These are phyloP conservation scores for Leistus spinibarbis DNA, from an alignment of 2,888 invertebrate species.

Conservation along the genomic window DNA sequence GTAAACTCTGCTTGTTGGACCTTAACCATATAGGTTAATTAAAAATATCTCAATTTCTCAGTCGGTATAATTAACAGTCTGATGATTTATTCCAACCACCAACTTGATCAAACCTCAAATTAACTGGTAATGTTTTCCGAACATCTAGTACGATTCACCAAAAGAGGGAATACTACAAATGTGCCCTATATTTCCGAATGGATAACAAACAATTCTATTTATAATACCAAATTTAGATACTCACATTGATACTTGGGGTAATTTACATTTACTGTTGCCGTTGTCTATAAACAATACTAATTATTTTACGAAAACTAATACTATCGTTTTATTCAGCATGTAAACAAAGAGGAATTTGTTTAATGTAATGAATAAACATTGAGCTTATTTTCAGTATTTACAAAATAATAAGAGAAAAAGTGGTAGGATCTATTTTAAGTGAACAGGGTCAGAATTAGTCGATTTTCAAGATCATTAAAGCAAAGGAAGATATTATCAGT, in stretches of 20 bases:
- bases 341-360: too few species aligned
- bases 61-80: background rate
- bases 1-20: background rate
- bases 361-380: too few species aligned
- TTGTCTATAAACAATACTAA: too few species aligned
- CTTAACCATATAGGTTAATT: constrained; percentile 4
- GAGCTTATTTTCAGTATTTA: too few species aligned
- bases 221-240: too few species aligned
- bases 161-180: background rate
- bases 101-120: background rate
- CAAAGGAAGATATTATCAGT: background rate
- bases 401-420: background rate
- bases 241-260: too few species aligned
- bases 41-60: constrained; percentile 9
- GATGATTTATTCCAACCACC: background rate
- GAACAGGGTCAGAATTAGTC: background rate
- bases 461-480: background rate
- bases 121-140: background rate
- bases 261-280: too few species aligned
- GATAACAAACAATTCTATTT: too few species aligned
- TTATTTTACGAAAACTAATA: too few species aligned
- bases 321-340: too few species aligned
- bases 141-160: background rate
- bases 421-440: background rate
- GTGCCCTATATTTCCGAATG: background rate